These are phyloP conservation scores for Sanderia malayensis DNA, from an alignment of 30 jellyfish, hydroid and myxozoan species.

Conservation along the genomic window DNA sequence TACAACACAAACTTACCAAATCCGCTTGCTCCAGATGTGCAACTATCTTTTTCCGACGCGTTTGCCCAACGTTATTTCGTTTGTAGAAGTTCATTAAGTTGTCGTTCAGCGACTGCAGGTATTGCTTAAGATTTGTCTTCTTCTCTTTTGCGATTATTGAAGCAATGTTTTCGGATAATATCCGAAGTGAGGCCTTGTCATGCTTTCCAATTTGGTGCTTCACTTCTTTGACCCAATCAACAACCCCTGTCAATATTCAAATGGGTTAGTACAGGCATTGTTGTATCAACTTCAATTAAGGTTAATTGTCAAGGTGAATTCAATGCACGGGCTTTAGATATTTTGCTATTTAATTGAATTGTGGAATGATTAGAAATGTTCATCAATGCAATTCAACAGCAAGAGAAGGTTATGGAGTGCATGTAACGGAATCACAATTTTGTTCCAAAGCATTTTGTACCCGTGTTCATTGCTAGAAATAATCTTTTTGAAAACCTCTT, in stretches of 20 bases:
- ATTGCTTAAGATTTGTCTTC: conserved; percentile 33
- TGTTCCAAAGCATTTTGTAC: too few relatives aligned
- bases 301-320: too few relatives aligned
- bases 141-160: conserved; percentile 63
- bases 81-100: conserved; percentile 17
- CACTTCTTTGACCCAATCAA: conserved; percentile 72
- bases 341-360: too few relatives aligned
- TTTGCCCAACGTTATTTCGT: conserved; percentile 12
- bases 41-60: background rate
- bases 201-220: conserved; percentile 73
- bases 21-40: conserved; percentile 53
- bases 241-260: conserved; percentile 43
- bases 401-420: too few relatives aligned
- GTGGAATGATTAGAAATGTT: too few relatives aligned
- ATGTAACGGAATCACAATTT: too few relatives aligned
- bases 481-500: background rate
- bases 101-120: conserved; percentile 17
- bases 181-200: conserved; percentile 65
- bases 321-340: too few relatives aligned
- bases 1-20: conserved; percentile 16
- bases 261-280: too few relatives aligned
- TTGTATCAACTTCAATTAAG: too few relatives aligned
- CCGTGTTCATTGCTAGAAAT: too few relatives aligned
- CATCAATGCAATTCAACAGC: too few relatives aligned
- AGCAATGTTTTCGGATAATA: conserved; percentile 59